These are phyloP conservation scores for Harpegnathos saltator DNA, from an alignment of 1,140 invertebrate species.

Conservation along the genomic window DNA sequence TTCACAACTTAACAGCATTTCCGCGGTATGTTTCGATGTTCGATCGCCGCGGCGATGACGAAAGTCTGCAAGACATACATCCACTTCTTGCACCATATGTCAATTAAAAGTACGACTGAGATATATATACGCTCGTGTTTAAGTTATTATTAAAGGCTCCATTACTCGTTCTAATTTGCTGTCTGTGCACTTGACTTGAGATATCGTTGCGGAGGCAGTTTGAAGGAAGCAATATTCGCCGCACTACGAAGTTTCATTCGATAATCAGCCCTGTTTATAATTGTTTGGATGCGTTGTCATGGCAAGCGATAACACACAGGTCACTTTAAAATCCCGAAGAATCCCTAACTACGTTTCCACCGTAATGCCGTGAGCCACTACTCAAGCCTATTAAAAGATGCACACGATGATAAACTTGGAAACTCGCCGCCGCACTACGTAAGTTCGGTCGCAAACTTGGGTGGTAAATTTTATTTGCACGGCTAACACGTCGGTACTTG, in stretches of 20 bases:
- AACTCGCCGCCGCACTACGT: conserved; percentile 35
- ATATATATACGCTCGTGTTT: neutral
- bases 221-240: too few relatives aligned
- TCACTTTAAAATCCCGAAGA: neutral
- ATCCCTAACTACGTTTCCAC: neutral
- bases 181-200: neutral
- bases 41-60: too few relatives aligned
- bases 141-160: neutral
- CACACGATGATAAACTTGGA: conserved; percentile 49
- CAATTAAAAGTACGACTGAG: neutral
- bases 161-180: neutral
- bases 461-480: conserved; percentile 62
- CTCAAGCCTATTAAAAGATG: conserved; percentile 54
- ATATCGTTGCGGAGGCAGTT: too few relatives aligned
- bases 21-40: neutral
- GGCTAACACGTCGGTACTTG: conserved; percentile 56
- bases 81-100: neutral
- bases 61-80: neutral
- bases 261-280: conserved; percentile 3
- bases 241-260: neutral
- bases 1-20: neutral
- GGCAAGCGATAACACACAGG: neutral
- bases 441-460: conserved; percentile 51
- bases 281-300: neutral
- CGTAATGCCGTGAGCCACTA: conserved; percentile 14